phyloP scores from a whole-genome alignment of 2,888 invertebrate species.

The Ellobium chinense region DNA sequence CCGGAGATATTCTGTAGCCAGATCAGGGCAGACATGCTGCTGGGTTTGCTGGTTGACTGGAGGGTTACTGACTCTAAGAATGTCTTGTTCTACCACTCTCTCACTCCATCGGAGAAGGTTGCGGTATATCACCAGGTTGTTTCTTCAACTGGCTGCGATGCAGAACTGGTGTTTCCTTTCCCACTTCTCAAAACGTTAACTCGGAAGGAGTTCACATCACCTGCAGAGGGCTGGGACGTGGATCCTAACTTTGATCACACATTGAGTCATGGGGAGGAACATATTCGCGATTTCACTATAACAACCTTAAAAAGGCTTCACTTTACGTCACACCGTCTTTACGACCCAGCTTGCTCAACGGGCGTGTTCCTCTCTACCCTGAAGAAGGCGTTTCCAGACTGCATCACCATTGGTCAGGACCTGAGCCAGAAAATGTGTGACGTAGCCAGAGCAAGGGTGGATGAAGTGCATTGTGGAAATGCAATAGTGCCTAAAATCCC shows the following conservation, averaged over 20 bases:
- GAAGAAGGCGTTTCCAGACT: constrained; percentile 57
- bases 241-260: constrained; percentile 60
- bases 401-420: constrained; percentile 62
- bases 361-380: constrained; percentile 60
- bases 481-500: constrained; percentile 57
- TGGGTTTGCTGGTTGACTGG: constrained; percentile 56
- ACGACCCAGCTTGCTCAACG: constrained; percentile 63
- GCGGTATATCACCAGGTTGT: constrained; percentile 52
- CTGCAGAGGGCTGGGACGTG: constrained; percentile 60
- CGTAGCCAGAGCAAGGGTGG: constrained; percentile 56
- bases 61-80: constrained; percentile 55
- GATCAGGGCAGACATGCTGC: constrained; percentile 60
- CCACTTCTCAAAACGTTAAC: constrained; percentile 56
- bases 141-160: constrained; percentile 21
- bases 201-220: constrained; percentile 57
- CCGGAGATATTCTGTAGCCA: constrained; percentile 62
- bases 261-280: constrained; percentile 60
- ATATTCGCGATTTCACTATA: constrained; percentile 57
- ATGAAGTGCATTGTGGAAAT: constrained; percentile 63
- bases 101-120: constrained; percentile 56
- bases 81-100: constrained; percentile 53
- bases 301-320: constrained; percentile 49
- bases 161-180: constrained; percentile 58
- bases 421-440: constrained; percentile 61
- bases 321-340: constrained; percentile 51